Conservation (phyloP, 2,888 invertebrate species). For the Nipponacmea schrenckii region DNA sequence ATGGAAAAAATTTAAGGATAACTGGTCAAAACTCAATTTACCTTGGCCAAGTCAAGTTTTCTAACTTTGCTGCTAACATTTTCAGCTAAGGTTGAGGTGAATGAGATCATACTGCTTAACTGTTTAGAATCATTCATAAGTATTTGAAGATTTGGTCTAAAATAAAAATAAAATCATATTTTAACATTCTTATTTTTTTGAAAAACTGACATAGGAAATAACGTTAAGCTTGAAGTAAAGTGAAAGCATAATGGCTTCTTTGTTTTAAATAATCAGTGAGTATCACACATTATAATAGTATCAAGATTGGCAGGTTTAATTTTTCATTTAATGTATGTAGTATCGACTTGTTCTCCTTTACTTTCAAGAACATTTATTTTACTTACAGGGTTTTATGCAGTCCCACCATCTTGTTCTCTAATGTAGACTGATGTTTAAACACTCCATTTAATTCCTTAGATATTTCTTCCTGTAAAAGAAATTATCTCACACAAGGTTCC, state of each 20-base stretch:
- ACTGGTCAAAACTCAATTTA: conserved; percentile 66
- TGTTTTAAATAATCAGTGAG: neutral
- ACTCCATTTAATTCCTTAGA: conserved; percentile 78
- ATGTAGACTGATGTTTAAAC: conserved; percentile 78
- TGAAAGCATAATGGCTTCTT: neutral
- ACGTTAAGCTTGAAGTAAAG: neutral
- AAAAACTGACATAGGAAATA: neutral
- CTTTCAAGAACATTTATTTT: neutral
- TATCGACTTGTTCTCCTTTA: no score
- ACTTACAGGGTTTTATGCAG: conserved; percentile 80
- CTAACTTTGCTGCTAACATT: conserved; percentile 96
- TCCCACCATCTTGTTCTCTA: conserved; percentile 83
- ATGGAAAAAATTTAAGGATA: no score
- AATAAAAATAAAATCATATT: conserved; percentile 19
- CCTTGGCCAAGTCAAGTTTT: conserved; percentile 90
- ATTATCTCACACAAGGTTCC: neutral
- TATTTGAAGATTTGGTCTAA: conserved; percentile 78
- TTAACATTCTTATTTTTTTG: neutral
- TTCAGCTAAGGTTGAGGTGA: conserved; percentile 88
- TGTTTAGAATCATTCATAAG: conserved; percentile 74
- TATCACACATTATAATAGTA: neutral
- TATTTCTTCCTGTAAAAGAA: conserved; percentile 74
- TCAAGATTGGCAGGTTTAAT: no score
- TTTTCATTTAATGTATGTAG: neutral
- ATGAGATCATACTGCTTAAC: conserved; percentile 84